Percentiles rank a stretch among this genome's conserved stretches.
These are phyloP conservation scores for Notodonta ziczac DNA, from an alignment of 2,888 invertebrate species.

Conservation along the genomic window DNA sequence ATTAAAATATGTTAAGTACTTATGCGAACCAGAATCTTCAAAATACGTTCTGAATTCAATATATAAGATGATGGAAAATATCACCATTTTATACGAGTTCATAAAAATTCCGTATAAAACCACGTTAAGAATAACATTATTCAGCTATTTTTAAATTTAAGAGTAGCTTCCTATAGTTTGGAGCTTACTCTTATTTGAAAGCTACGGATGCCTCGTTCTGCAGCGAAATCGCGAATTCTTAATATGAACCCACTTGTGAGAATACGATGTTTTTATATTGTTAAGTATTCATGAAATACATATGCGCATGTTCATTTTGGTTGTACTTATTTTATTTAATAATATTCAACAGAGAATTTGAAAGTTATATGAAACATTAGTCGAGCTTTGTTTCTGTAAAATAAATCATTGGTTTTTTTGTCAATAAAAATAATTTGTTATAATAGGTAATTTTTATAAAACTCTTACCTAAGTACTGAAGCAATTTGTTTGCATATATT, in stretches of 20 bases:
- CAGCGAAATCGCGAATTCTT: conserved; percentile 18
- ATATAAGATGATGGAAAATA: neutral
- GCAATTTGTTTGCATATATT: no score
- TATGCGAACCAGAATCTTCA: neutral
- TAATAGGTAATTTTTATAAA: no score
- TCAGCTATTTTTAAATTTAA: conserved; percentile 8
- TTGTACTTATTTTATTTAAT: conserved; percentile 10
- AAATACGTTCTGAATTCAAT: neutral
- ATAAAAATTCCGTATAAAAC: neutral
- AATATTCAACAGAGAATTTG: neutral
- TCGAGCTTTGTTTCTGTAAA: neutral
- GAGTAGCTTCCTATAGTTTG: conserved; percentile 20
- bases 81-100: neutral
- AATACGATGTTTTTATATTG: conserved; percentile 19
- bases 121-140: neutral
- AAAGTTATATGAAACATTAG: neutral
- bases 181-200: conserved; percentile 34
- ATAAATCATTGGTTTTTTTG: no score
- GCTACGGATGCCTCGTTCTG: conserved; percentile 14
- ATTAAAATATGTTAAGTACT: neutral
- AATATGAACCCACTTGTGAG: conserved; percentile 25
- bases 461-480: no score
- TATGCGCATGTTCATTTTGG: conserved; percentile 9
- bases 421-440: no score
- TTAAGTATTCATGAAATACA: conserved; percentile 18